Evolutionary conservation across 2,888 invertebrate genomes (phyloP).

Genomic region (Ormia ochracea): DNA sequence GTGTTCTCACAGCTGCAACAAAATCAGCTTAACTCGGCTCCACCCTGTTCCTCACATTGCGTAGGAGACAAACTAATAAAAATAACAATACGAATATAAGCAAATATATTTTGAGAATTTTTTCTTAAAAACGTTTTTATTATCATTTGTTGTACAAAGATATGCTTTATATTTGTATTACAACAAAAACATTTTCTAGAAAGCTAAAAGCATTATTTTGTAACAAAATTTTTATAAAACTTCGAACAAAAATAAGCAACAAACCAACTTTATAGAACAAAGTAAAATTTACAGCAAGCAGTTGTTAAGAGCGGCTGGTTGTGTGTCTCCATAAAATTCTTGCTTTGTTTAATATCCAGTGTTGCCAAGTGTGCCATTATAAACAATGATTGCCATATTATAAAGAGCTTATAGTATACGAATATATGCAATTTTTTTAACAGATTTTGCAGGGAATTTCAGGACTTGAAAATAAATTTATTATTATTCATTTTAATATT

Average conservation of each 20-base stretch:
- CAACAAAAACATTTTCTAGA: constrained; percentile 6
- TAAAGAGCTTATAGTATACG: no score
- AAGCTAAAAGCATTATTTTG: constrained; percentile 35
- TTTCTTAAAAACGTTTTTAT: constrained; percentile 12
- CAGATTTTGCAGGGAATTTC: no score
- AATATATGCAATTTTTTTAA: no score
- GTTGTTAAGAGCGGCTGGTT: not conserved
- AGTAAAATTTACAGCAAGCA: not conserved
- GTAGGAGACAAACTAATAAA: not conserved
- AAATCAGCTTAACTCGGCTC: not conserved
- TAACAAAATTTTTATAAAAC: not conserved
- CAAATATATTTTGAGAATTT: constrained; percentile 23
- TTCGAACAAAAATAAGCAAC: not conserved
- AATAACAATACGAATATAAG: constrained; percentile 4
- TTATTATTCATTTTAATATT: no score
- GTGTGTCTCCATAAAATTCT: not conserved
- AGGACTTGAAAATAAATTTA: no score
- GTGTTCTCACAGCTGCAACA: no score
- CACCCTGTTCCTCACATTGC: not conserved
- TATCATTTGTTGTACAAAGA: constrained; percentile 1
- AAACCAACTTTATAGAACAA: constrained; percentile 1
- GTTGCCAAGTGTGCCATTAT: no score
- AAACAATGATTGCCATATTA: no score
- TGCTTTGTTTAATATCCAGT: not conserved
- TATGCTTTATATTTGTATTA: constrained; percentile 28